Conservation (phyloP, 2,797 vertebrate genomes). For the Acrossocheilus fasciatus region DNA sequence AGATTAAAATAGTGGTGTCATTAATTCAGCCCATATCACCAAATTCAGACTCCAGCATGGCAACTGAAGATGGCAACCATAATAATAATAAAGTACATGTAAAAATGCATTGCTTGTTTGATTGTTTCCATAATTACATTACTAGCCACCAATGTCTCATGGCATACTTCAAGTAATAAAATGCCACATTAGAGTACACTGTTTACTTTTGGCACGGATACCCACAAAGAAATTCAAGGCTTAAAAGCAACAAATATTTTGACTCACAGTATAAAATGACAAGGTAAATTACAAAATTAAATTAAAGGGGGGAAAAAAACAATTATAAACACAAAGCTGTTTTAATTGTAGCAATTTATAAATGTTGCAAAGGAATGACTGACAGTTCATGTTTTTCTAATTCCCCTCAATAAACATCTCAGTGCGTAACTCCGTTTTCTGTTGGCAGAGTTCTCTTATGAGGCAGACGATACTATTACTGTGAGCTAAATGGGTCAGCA, state of each 20-base stretch:
- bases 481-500: constrained; percentile 52
- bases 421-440: background rate
- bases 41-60: background rate
- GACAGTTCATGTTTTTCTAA: background rate
- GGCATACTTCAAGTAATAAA: background rate
- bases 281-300: background rate
- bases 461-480: constrained; percentile 46
- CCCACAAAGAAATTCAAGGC: no score
- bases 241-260: background rate
- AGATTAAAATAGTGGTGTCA: background rate
- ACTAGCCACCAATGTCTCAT: background rate
- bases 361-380: background rate
- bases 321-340: background rate
- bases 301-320: background rate
- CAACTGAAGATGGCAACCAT: background rate
- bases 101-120: background rate
- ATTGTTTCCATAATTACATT: background rate
- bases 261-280: background rate
- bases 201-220: background rate
- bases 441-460: constrained; percentile 18
- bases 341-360: background rate
- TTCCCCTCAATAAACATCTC: background rate
- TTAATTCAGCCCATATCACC: background rate
- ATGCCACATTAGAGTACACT: background rate
- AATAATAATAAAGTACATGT: background rate